These are phyloP conservation scores for Agrypnia vestita DNA, from an alignment of 1,140 invertebrate species.

Conservation along the genomic window DNA sequence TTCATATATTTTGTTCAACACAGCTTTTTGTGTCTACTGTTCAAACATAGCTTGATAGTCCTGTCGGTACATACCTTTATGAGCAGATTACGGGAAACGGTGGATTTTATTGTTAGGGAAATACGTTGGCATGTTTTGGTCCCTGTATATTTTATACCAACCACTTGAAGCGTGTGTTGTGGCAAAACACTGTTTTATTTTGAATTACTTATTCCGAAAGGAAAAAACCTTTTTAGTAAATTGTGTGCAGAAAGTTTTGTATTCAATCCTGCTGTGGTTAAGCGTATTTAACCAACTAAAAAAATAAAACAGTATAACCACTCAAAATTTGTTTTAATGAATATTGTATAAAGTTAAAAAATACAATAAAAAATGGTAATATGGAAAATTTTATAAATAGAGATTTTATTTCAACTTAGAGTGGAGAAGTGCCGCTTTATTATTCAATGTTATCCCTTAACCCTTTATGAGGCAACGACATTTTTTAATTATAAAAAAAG, in stretches of 20 bases:
- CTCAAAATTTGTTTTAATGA: neutral
- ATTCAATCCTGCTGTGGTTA: too few relatives aligned
- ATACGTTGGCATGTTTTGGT: neutral
- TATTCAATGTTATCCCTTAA: too few relatives aligned
- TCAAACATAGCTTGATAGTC: neutral
- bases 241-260: neutral
- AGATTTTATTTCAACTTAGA: too few relatives aligned
- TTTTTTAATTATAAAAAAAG: too few relatives aligned
- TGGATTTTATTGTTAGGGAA: constrained; percentile 7
- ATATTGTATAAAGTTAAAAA: too few relatives aligned
- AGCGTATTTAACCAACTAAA: too few relatives aligned
- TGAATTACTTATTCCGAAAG: neutral
- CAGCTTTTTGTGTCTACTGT: neutral
- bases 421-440: too few relatives aligned
- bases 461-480: too few relatives aligned
- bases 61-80: neutral
- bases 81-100: constrained; percentile 7
- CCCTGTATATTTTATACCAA: neutral
- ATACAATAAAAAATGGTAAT: too few relatives aligned
- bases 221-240: neutral
- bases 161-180: neutral
- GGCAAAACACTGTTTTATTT: neutral
- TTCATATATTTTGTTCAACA: too few relatives aligned
- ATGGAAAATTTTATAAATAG: too few relatives aligned
- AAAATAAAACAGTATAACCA: neutral